Evolutionary conservation across 1,140 invertebrate genomes (phyloP).

Genomic region (Meloidogyne hapla): DNA sequence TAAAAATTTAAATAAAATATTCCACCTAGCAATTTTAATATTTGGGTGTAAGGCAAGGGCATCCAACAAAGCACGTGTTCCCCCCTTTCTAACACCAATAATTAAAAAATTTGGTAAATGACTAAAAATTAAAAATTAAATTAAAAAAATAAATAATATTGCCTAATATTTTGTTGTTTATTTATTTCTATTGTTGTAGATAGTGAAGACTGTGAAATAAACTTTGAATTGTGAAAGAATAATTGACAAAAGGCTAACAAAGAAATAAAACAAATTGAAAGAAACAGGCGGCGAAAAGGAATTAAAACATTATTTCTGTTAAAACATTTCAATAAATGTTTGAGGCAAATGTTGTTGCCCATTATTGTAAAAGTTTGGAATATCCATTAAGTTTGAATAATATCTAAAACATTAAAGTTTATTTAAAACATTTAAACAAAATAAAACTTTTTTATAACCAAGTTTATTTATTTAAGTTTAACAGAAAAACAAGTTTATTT

Average conservation of each 20-base stretch:
- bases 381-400: neutral
- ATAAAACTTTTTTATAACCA: neutral
- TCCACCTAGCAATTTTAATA: constrained; percentile 57
- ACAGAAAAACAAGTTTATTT: no score
- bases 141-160: neutral
- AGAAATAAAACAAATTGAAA: neutral
- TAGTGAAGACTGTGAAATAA: neutral
- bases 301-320: neutral
- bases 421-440: neutral
- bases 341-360: neutral
- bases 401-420: neutral
- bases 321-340: neutral
- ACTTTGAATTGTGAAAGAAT: neutral
- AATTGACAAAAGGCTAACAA: neutral
- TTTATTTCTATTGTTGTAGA: neutral
- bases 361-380: neutral
- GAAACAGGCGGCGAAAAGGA: neutral
- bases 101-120: no score
- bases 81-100: constrained; percentile 67
- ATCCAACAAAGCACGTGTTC: constrained; percentile 66
- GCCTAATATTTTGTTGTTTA: neutral
- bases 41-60: constrained; percentile 66
- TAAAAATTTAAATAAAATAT: neutral
- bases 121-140: constrained; percentile 49
- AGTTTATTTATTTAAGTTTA: no score